A percentile compares a stretch with the other conserved stretches of the same genome.
Conservation (phyloP, 2,113 vertebrate species). For the Sardina pilchardus region DNA sequence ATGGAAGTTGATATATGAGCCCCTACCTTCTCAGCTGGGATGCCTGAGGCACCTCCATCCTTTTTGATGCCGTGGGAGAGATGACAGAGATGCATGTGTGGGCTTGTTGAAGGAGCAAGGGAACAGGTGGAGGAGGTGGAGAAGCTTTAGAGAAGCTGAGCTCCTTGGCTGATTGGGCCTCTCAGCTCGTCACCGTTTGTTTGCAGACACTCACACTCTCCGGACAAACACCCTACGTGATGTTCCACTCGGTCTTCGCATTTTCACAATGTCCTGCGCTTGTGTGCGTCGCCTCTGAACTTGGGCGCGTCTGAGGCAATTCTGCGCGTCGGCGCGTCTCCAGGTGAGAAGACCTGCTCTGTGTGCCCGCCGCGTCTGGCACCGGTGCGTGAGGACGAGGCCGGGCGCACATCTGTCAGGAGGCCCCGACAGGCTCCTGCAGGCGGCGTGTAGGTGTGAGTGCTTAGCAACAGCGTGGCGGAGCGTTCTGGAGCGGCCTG, state of each 20-base stretch:
- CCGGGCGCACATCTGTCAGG: conserved; percentile 16
- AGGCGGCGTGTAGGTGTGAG: conserved; percentile 42
- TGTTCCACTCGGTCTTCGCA: neutral
- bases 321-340: too few relatives aligned
- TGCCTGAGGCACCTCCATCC: too few relatives aligned
- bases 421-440: conserved; percentile 45
- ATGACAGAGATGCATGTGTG: neutral
- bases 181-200: neutral
- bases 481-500: neutral
- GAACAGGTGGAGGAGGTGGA: neutral
- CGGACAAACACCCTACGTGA: neutral
- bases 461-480: conserved; percentile 9
- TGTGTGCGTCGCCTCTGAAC: neutral
- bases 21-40: neutral
- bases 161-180: too few relatives aligned
- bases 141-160: neutral
- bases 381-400: conserved; percentile 35
- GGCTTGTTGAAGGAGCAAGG: neutral
- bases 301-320: too few relatives aligned
- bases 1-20: neutral
- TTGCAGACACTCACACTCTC: neutral
- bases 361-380: neutral
- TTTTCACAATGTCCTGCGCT: too few relatives aligned
- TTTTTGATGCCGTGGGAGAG: neutral
- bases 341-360: neutral